Base-by-base conservation (phyloP, 2,113 vertebrate genomes). In the Oxyura jamaicensis region DNA sequence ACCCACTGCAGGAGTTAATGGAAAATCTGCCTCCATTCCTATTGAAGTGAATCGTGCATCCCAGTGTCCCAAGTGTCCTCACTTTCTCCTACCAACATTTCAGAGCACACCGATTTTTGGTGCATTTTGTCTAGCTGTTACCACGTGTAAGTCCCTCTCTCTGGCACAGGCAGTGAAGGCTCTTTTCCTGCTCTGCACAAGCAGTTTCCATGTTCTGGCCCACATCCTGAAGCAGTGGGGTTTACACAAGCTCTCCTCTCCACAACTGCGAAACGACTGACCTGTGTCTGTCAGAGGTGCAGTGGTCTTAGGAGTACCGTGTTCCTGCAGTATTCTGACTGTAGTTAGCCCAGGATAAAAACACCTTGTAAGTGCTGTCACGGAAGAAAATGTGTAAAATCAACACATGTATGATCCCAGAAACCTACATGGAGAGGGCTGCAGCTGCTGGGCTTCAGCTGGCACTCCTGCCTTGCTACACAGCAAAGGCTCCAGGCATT, bases 341-440 rank as follows among this genome's bases (percentile, higher is more conserved):
- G 56, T 7, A 50, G 29, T 28, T 35, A 86, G 18, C 25, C 58
- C 80, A 28, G 67, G 58, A 2, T 25, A 53, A 7, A 83, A 75
- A 13, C 0, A 0, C 28, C 21, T 65, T 10, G 39, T 33, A 17
- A 60, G 33, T 2, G 65, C 78, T 33, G 44, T 29, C 17, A 13
- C 1, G 65, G 68, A 14, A 1, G 2, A 7, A 42, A 14, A 35
- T 0, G 0, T 1, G 6, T 4, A 53, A 83, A 48, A 13, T 28
- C 36, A 21, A 5, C 5, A 4, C 2, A 0, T 0, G 0, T 4
- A 11, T 0, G 9, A 36, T 52, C 76, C 48, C 33, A 63, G 81
- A 82, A 29, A 35, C 60, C 11, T 41, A 17, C 35, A 23, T 12
- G 53, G 35, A 2, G 4, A 67, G 72, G 80, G 52, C 88, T 71